A percentile compares a stretch with the other conserved stretches of the same genome.
phyloP scores from a whole-genome alignment of 1,140 invertebrate genomes.

The Luehdorfia chinensis region DNA sequence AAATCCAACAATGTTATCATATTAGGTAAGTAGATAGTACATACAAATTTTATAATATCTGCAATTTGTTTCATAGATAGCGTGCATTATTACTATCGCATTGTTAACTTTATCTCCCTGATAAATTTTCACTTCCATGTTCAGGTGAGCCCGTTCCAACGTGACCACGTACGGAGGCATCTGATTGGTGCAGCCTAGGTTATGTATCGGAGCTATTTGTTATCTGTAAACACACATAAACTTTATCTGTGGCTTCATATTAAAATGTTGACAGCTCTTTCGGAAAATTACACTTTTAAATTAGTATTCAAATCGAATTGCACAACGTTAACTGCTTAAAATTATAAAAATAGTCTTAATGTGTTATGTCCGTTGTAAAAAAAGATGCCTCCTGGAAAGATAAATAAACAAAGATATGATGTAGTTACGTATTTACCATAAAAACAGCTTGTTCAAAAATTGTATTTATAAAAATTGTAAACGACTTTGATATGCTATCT shows the following conservation, averaged over 20 bases:
- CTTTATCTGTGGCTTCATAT: constrained; percentile 12
- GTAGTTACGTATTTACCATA: not conserved
- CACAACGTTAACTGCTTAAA: no score
- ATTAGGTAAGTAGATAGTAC: constrained; percentile 4
- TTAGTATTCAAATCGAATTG: not conserved
- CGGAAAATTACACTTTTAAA: constrained; percentile 1
- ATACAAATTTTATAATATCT: constrained; percentile 13
- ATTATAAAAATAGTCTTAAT: no score
- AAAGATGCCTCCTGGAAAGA: not conserved
- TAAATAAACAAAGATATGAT: not conserved
- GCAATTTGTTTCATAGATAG: constrained; percentile 8
- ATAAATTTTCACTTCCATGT: constrained; percentile 7
- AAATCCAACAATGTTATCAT: constrained; percentile 5
- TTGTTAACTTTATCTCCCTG: constrained; percentile 2
- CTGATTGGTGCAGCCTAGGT: not conserved
- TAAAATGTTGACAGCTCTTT: constrained; percentile 4
- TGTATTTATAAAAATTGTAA: not conserved
- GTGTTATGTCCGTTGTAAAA: no score
- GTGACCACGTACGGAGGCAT: not conserved
- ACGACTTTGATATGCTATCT: no score
- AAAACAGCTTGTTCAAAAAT: not conserved
- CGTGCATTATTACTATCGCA: constrained; percentile 1
- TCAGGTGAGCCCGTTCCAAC: not conserved
- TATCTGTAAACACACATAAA: constrained; percentile 11
- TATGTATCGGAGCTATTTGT: not conserved